phyloP scores from a whole-genome alignment of 2,888 invertebrate species.

The Agrotis puta region DNA sequence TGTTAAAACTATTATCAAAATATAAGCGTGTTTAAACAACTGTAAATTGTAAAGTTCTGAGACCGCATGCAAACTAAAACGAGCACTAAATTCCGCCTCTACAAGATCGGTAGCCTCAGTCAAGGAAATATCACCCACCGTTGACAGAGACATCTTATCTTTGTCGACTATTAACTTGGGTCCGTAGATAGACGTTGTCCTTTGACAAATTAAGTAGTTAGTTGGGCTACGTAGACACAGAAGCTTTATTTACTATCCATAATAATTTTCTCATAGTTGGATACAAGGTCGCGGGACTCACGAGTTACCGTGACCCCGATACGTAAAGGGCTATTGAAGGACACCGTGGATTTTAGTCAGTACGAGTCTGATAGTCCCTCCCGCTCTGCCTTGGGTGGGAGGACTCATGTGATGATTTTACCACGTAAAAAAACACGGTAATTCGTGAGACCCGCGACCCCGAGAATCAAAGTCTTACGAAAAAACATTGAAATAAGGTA shows the following conservation, averaged over 20 bases:
- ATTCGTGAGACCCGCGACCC: too few relatives aligned
- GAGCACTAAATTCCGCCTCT: neutral
- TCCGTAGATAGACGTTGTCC: slow-evolving; percentile 32
- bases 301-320: too few relatives aligned
- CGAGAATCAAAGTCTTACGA: too few relatives aligned
- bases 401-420: too few relatives aligned
- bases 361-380: too few relatives aligned
- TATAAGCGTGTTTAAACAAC: neutral
- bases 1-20: neutral
- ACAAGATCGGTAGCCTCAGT: slow-evolving; percentile 16
- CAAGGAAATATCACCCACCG: slow-evolving; percentile 33
- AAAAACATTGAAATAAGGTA: slow-evolving; percentile 14
- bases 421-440: too few relatives aligned
- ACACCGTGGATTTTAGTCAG: too few relatives aligned
- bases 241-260: neutral
- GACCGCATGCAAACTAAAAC: neutral
- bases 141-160: slow-evolving; percentile 49
- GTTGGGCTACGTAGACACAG: neutral
- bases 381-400: too few relatives aligned
- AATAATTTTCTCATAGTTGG: too few relatives aligned
- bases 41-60: neutral
- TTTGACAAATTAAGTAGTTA: slow-evolving; percentile 44
- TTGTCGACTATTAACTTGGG: slow-evolving; percentile 51
- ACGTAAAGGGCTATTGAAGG: too few relatives aligned
- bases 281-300: too few relatives aligned